Percentiles rank a stretch among this genome's conserved stretches.
phyloP scores from a whole-genome alignment of 1,140 invertebrate species.

The Drosophila sturtevanti region DNA sequence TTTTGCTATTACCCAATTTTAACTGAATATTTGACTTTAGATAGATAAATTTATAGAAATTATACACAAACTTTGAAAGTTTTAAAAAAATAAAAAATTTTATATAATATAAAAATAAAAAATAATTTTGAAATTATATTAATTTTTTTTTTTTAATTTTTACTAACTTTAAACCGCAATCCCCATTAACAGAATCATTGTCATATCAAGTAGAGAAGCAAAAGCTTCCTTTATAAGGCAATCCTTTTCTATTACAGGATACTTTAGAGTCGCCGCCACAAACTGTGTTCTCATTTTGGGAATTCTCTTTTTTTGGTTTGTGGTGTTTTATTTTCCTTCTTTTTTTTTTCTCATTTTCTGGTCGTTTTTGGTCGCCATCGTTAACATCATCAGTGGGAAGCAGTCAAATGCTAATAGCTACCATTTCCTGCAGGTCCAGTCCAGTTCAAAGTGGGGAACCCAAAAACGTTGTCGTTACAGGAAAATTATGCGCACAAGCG shows the following conservation, averaged over 20 bases:
- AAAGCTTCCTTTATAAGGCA: not conserved
- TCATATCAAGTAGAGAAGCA: too few relatives aligned
- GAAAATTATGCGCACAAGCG: constrained; percentile 77
- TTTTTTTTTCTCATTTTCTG: not conserved
- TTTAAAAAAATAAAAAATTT: too few relatives aligned
- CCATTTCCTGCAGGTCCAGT: constrained; percentile 76
- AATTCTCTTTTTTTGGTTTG: not conserved
- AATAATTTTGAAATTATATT: too few relatives aligned
- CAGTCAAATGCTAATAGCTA: constrained; percentile 80
- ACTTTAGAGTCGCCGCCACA: not conserved
- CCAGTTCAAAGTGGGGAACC: constrained; percentile 27
- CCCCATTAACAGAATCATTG: too few relatives aligned
- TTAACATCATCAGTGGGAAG: constrained; percentile 77
- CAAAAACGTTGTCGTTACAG: constrained; percentile 46
- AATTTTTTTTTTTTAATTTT: too few relatives aligned
- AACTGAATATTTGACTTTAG: too few relatives aligned
- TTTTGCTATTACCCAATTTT: too few relatives aligned
- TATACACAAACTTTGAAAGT: too few relatives aligned
- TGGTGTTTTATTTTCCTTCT: not conserved
- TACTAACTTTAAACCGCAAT: too few relatives aligned
- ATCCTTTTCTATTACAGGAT: not conserved
- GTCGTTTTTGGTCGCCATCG: constrained; percentile 54
- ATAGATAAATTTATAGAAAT: too few relatives aligned
- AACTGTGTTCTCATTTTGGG: not conserved
- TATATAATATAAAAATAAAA: too few relatives aligned